These are phyloP conservation scores for Falco columbarius DNA, from an alignment of 2,797 vertebrate species.

Conservation along the genomic window DNA sequence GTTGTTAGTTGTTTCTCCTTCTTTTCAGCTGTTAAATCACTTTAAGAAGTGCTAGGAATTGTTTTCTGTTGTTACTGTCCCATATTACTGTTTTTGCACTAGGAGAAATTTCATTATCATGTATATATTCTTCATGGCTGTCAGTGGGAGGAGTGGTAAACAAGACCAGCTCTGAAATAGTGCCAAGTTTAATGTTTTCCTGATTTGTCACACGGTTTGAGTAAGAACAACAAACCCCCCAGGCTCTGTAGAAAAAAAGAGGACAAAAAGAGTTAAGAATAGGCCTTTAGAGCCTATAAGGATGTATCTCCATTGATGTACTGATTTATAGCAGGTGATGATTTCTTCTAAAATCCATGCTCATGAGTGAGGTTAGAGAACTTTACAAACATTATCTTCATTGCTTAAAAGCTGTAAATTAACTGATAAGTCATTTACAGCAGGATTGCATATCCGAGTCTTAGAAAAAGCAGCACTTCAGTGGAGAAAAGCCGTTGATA, in stretches of 20 bases:
- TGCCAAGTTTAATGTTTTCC: background rate
- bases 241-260: background rate
- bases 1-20: background rate
- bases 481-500: background rate
- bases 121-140: background rate
- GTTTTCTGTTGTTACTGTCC: background rate
- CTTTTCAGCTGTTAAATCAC: background rate
- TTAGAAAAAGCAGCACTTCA: background rate
- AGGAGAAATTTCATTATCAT: background rate
- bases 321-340: background rate
- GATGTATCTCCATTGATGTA: background rate
- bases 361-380: background rate
- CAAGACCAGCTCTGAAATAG: background rate
- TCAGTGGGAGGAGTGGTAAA: background rate
- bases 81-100: background rate
- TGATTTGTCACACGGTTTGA: background rate
- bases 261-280: background rate
- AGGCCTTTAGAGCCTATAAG: background rate
- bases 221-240: background rate
- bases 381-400: background rate
- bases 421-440: background rate
- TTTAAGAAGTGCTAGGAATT: background rate
- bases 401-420: background rate
- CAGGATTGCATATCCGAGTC: background rate
- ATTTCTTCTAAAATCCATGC: background rate